Evolutionary conservation across 2,888 invertebrate genomes (phyloP).

Genomic region (Zelleria hepariella): DNA sequence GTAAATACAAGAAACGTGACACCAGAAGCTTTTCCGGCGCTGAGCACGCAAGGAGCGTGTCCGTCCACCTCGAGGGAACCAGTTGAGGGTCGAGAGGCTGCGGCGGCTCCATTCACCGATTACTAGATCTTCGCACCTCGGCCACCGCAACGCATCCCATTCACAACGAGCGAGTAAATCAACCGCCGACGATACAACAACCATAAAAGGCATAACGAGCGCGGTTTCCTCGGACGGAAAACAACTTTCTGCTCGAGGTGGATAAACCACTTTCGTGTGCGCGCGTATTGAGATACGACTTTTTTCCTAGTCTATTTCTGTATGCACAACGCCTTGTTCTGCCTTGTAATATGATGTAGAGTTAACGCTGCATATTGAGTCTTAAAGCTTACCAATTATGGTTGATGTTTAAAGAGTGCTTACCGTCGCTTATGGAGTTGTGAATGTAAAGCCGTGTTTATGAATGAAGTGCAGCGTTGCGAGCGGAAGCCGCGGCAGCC

Average conservation of each 20-base stretch:
- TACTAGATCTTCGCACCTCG: slow-evolving; percentile 60
- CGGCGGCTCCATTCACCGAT: slow-evolving; percentile 49
- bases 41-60: slow-evolving; percentile 2
- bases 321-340: slow-evolving; percentile 15
- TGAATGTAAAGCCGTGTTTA: slow-evolving; percentile 40
- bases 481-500: slow-evolving; percentile 65
- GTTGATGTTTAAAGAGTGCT: slow-evolving; percentile 26
- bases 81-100: slow-evolving; percentile 21
- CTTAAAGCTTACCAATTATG: slow-evolving; percentile 21
- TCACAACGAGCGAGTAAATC: slow-evolving; percentile 66
- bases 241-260: slow-evolving; percentile 58
- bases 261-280: slow-evolving; percentile 65
- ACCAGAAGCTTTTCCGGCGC: neutral
- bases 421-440: slow-evolving; percentile 23
- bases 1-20: slow-evolving; percentile 3
- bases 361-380: slow-evolving; percentile 12
- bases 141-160: slow-evolving; percentile 60
- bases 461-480: slow-evolving; percentile 69
- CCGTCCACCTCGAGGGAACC: neutral
- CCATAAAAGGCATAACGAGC: slow-evolving; percentile 46
- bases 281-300: slow-evolving; percentile 52
- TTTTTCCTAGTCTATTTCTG: slow-evolving; percentile 63
- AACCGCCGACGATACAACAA: slow-evolving; percentile 47
- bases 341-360: neutral
- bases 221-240: slow-evolving; percentile 53